Conservation (phyloP, 35 echinoderm and acorn worm genomes). For the Apostichopus californicus region DNA sequence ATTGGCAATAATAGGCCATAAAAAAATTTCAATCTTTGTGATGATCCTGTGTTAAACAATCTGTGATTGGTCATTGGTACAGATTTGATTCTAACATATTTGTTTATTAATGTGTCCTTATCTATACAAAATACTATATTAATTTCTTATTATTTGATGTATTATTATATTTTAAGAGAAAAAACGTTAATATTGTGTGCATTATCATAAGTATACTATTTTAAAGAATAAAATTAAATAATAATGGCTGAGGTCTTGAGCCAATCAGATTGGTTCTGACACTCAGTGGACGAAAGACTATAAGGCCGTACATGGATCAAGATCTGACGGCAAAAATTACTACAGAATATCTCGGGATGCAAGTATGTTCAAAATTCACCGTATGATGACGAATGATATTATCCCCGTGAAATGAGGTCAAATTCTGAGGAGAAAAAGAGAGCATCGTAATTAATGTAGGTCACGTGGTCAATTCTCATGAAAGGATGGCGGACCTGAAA, state of each 20-base stretch:
- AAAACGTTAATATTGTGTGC: background rate
- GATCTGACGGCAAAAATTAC: slow-evolving; percentile 40
- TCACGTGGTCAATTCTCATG: slow-evolving; percentile 96
- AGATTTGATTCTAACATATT: background rate
- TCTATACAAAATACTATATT: too few relatives aligned
- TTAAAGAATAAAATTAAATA: background rate
- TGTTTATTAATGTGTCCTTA: background rate
- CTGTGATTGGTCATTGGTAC: background rate
- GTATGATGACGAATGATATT: background rate
- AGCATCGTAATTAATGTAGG: slow-evolving; percentile 36
- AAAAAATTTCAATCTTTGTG: background rate
- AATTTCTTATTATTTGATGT: background rate
- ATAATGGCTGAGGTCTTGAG: background rate
- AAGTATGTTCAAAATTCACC: background rate
- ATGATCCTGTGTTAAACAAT: background rate
- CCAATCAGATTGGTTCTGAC: background rate
- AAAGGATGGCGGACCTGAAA: slow-evolving; percentile 96
- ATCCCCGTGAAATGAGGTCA: background rate
- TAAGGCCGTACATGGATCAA: background rate
- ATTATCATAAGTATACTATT: background rate
- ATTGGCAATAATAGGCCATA: background rate
- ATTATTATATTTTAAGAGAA: background rate
- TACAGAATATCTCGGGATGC: background rate
- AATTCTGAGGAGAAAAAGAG: background rate
- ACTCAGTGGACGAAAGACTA: background rate